phyloP scores from a whole-genome alignment of 2,797 vertebrate genomes.

The Acrossocheilus fasciatus region DNA sequence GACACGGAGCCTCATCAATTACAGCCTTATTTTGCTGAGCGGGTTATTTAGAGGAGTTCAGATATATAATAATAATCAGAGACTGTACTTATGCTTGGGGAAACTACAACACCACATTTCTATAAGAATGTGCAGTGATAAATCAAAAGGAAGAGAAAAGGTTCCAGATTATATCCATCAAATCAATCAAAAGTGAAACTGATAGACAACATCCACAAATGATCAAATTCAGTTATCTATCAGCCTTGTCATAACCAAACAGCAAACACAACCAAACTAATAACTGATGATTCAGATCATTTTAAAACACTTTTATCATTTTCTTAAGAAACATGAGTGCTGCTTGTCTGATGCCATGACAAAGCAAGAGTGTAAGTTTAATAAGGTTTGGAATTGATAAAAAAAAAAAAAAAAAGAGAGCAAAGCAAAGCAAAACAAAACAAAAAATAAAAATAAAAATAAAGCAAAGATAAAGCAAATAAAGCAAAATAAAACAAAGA shows the following conservation, averaged over 20 bases:
- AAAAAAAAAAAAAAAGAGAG: neutral
- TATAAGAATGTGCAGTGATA: neutral
- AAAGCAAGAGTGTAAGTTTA: neutral
- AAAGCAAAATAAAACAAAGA: too few species aligned
- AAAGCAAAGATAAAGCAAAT: too few species aligned
- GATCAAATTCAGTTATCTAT: neutral
- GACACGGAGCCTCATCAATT: neutral
- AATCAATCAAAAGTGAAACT: neutral
- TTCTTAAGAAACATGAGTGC: neutral
- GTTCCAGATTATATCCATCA: slow-evolving; percentile 15
- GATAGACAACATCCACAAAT: neutral
- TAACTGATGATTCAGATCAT: neutral
- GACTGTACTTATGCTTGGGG: neutral
- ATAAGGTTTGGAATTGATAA: neutral
- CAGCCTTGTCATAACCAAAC: neutral
- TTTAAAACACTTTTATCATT: neutral
- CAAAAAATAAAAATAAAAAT: too few species aligned
- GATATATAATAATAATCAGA: neutral
- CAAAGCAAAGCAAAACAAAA: neutral
- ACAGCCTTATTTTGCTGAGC: neutral
- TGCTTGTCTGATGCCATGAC: neutral
- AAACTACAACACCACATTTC: neutral
- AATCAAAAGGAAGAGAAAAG: neutral
- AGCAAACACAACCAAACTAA: neutral
- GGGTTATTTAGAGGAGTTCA: neutral